Percentiles rank a stretch among this genome's conserved stretches.
Evolutionary conservation across 2,113 vertebrate species (phyloP).

Genomic region (Oxyruncus cristatus): DNA sequence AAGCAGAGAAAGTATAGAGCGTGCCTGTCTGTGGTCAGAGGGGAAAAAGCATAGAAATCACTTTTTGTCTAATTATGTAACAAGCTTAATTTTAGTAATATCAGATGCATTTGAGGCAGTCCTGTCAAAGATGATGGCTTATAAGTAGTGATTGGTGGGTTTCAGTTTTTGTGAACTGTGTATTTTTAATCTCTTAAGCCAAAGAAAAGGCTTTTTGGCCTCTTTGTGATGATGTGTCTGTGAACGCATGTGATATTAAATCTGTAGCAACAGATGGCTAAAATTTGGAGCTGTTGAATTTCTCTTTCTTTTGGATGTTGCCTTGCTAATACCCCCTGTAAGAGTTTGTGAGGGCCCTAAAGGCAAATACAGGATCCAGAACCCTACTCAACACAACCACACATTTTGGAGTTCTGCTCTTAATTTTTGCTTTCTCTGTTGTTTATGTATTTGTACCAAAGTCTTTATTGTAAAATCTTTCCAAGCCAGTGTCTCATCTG

Average conservation of each 20-base stretch:
- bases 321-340: background rate
- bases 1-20: background rate
- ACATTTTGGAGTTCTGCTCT: background rate
- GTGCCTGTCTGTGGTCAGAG: background rate
- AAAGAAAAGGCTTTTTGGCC: background rate
- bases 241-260: fast-evolving
- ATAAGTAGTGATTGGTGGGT: background rate
- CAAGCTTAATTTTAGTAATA: background rate
- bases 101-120: background rate
- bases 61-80: background rate
- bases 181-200: background rate
- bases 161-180: background rate
- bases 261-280: background rate
- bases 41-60: background rate
- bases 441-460: background rate
- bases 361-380: background rate
- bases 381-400: background rate
- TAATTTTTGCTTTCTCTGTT: background rate
- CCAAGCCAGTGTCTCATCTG: background rate
- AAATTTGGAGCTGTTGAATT: background rate
- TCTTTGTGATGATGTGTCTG: background rate
- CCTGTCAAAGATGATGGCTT: background rate
- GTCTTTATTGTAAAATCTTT: background rate
- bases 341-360: background rate
- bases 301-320: background rate